Base-by-base conservation (phyloP, 2,888 invertebrate genomes). In the Caenorhabditis doughertyi region DNA sequence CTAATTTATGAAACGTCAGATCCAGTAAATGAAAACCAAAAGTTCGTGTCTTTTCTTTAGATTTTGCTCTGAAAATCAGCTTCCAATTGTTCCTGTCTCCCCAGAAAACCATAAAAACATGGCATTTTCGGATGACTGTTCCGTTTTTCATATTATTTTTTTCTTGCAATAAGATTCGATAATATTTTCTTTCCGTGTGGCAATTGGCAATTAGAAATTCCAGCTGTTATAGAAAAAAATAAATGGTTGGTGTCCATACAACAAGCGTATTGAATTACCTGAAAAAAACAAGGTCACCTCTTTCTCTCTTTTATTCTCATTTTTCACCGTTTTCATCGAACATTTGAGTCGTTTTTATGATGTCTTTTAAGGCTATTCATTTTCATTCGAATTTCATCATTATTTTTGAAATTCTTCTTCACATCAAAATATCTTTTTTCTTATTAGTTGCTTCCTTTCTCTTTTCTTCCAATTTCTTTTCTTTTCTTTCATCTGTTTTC, bases 211-310 rank as follows among this genome's bases (percentile, higher is more conserved):
- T 74, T 74, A 74, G 58, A 47, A 74, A 74, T 74, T 74, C 74
- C 74, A 74, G 74, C 74, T 74, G 74, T 67, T 65, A 74, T 67
- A 49, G n/a, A n/a, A n/a, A 51, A 32, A 29, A 55, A 42, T 2
- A 2, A 35, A 25, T 9, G 7, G 51, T n/a, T 27, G 11, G 39
- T 58, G 35, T 16, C 58, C 29, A 65, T 58, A 65, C 47, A 67
- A 67, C 16, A 56, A 58, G 23, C 58, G 74, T 74, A 74, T 74
- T 67, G 74, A 74, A 67, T 74, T 74, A 67, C 74, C 70, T 47
- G 70, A 49, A 47, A 72, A 73, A 73, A 73, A 73, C 64, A 73
- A 73, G 73, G 47, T 65, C 73, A 64, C 71, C 42, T 42, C 29
- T 47, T 29, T 44, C n/a, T 4, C 23, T 58, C 29, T 35, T 16